Base-by-base conservation (phyloP, 2,113 vertebrate genomes). In the Seriola quinqueradiata region DNA sequence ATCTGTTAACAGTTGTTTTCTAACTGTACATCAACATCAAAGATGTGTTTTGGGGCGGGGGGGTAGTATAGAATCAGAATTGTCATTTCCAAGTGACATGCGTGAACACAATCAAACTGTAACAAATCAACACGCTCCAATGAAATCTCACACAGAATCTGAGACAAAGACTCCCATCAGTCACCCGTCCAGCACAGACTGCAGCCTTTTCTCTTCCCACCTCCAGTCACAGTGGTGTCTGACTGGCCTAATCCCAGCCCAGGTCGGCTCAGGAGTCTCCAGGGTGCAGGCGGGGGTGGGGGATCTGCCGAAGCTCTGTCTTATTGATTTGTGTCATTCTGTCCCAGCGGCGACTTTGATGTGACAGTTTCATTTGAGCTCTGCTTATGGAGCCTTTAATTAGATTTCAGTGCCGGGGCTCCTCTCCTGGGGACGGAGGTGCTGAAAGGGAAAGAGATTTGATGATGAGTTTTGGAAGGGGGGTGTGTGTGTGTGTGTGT, bases 251-350 rank as follows among this genome's bases (percentile, higher is more conserved):
- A 81, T 84, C 82, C 79, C 60, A 10, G 65, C 72, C 75, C 70
- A 28, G 79, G 86, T 86, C 21, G 66, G 17, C 75, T 17, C 73
- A 5, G 44, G 50, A 50, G 81, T 81, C 84, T 81, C 87, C 57
- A 2, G 90, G 76, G 89, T 46, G 72, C 64, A 16, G 6, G 6
- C 69, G 81, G 79, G 34, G 34, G 38, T 8, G 77, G 88, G 59
- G 34, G 38, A 87, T 90, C 83, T 69, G 64, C 77, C n/a, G 4
- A 44, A 84, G 63, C 88, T 70, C 70, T 0, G n/a, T 76, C 72
- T 83, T 90, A 90, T 92, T 91, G 90, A 93, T 92, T 84, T 67
- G 85, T 87, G 89, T 88, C 87, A 82, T 73, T 89, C 79, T 42
- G 82, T 88, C 85, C 81, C 82, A 75, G 82, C 50, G 52, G 76